phyloP scores from a whole-genome alignment of 2,797 vertebrate species.

The Notolabrus celidotus region DNA sequence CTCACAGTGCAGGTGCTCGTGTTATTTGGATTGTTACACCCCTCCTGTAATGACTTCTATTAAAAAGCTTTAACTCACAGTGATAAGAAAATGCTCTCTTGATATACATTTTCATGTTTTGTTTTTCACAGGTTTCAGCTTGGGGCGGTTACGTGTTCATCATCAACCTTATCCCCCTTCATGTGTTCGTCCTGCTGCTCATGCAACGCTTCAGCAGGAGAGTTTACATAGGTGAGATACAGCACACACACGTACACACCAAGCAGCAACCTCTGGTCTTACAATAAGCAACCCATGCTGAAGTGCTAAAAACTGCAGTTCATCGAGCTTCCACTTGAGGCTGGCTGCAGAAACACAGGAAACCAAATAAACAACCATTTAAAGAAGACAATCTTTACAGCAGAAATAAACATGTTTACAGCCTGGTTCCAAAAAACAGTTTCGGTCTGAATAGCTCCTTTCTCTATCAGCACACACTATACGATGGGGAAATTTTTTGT shows the following conservation, averaged over 20 bases:
- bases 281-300: too few species aligned
- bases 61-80: neutral
- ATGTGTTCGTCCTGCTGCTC: constrained; percentile 94
- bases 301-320: too few species aligned
- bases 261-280: too few species aligned
- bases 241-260: neutral
- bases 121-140: constrained; percentile 89
- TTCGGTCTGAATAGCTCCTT: too few species aligned
- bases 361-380: too few species aligned
- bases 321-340: too few species aligned
- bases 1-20: neutral
- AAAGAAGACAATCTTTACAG: too few species aligned
- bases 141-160: constrained; percentile 99
- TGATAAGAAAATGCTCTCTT: neutral
- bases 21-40: neutral
- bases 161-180: constrained; percentile 97
- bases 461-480: too few species aligned
- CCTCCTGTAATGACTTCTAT: neutral
- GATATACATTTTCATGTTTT: neutral
- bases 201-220: constrained; percentile 97
- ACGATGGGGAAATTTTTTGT: too few species aligned
- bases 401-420: too few species aligned
- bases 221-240: constrained; percentile 94
- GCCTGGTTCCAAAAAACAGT: too few species aligned
- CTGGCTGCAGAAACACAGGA: too few species aligned